Percentiles rank a stretch among this genome's conserved stretches.
Evolutionary conservation across 2,113 vertebrate species (phyloP).

Genomic region (Neomonachus schauinslandi): DNA sequence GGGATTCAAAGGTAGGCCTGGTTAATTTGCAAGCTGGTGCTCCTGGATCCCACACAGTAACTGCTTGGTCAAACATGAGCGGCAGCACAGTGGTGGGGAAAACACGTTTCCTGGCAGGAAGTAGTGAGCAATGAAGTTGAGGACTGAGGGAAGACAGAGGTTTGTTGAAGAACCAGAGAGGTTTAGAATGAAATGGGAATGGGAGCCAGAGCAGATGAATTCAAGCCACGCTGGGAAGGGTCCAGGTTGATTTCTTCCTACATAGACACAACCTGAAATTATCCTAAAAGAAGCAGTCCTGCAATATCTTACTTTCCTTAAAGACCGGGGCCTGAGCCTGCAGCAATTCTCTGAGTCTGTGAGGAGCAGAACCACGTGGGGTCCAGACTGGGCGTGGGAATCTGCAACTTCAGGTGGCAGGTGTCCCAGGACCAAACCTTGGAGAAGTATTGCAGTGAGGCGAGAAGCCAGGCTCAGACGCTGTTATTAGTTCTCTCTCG

Average conservation of each 20-base stretch:
- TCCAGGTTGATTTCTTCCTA: not conserved
- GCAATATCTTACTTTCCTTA: fast-evolving
- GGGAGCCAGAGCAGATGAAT: not conserved
- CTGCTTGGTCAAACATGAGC: fast-evolving
- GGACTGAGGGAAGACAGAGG: not conserved
- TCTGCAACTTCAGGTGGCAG: no score
- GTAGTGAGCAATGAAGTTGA: not conserved
- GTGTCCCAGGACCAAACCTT: not conserved
- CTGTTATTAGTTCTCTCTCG: no score
- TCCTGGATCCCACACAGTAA: not conserved
- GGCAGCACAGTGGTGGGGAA: not conserved
- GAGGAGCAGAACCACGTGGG: not conserved
- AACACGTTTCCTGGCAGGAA: not conserved
- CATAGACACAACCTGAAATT: not conserved
- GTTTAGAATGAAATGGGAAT: not conserved
- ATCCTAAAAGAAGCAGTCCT: not conserved
- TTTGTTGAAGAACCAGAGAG: not conserved
- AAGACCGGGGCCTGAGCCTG: not conserved
- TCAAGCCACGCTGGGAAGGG: not conserved
- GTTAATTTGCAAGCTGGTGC: not conserved
- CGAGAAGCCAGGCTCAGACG: not conserved
- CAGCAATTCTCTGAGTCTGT: fast-evolving
- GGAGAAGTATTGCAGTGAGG: not conserved
- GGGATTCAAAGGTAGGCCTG: not conserved
- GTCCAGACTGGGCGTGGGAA: fast-evolving